These are phyloP conservation scores for Rhea americana DNA, from an alignment of 2,113 vertebrate genomes.

Conservation along the genomic window DNA sequence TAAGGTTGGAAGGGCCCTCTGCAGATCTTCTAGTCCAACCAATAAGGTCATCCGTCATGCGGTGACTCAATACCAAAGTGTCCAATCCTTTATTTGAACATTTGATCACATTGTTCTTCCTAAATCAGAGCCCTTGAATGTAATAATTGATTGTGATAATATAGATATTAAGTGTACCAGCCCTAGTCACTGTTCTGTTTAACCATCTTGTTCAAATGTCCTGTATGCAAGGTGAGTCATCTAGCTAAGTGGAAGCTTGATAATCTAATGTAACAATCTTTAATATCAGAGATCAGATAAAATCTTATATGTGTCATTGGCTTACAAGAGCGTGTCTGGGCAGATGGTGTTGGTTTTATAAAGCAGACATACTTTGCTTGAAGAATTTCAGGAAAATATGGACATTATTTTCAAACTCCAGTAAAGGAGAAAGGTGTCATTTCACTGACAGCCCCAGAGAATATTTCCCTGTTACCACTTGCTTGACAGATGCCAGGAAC, in stretches of 20 bases:
- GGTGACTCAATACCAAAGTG: not conserved
- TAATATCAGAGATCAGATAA: conserved; percentile 67
- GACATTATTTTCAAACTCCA: conserved; percentile 70
- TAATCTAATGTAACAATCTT: conserved; percentile 62
- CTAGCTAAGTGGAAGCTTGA: conserved; percentile 60
- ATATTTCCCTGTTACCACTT: conserved; percentile 71
- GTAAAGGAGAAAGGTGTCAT: conserved; percentile 77
- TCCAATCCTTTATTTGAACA: not conserved
- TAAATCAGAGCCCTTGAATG: not conserved
- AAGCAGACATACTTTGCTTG: conserved; percentile 65
- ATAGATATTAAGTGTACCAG: not conserved
- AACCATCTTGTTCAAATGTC: conserved; percentile 5
- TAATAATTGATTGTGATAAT: conserved; percentile 4
- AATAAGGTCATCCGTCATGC: not conserved
- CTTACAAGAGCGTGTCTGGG: conserved; percentile 55
- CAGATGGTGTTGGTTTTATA: conserved; percentile 75
- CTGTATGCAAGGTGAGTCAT: conserved; percentile 30
- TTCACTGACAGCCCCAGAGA: conserved; percentile 67
- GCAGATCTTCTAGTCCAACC: too few species aligned
- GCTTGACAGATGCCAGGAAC: conserved; percentile 79
- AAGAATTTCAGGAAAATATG: conserved; percentile 74
- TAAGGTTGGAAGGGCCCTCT: too few species aligned
- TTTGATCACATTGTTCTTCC: not conserved
- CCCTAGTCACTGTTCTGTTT: not conserved
- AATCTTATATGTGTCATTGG: conserved; percentile 67